Base-by-base conservation (phyloP, 2,113 vertebrate species). In the Siphamia tubifer region DNA sequence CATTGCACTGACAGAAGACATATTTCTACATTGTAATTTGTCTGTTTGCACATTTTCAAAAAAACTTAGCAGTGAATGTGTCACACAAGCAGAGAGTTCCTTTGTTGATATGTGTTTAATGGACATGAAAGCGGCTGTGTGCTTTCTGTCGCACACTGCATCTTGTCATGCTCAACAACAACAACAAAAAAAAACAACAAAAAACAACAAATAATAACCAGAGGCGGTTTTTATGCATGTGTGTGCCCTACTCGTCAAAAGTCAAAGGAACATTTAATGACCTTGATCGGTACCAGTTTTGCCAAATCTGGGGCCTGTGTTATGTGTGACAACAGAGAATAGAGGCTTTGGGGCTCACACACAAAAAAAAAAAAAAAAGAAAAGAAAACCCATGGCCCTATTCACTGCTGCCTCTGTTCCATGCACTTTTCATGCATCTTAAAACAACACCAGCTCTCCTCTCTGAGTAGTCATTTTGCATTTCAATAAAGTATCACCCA, bases 401-500 rank as follows among this genome's bases (percentile, higher is more conserved):
- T 60, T 68, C 44, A 32, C 66, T 39, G 61, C 74, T 68, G 77
- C 78, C 74, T 79, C 78, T 66, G 74, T 79, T 78, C 69, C 83
- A 81, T 79, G 78, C 78, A 73, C 40, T 83, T 88, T 75, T 81
- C 79, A 80, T 88, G 87, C 81, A 87, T 90, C 81, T 89, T 83
- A 84, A 89, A 91, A 89, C 88, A 89, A 87, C 80, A 81, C 27
- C 60, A 58, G 30, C 88, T 74, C 79, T 25, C 24, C 67, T 48
- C 68, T 61, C 56, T 35, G 60, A 71, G 78, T 47, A 72, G 62
- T 83, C 74, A 65, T 82, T 85, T 81, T 77, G 81, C 84, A 89
- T 91, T 90, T 90, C 88, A 89, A 88, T 86, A 89, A 84, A 81
- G 82, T 43, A 80, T 70, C 79, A 51, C 77, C 82, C 68, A 43